Base-by-base conservation (phyloP, 2,888 invertebrate species). In the Agonopterix alstromeriana region DNA sequence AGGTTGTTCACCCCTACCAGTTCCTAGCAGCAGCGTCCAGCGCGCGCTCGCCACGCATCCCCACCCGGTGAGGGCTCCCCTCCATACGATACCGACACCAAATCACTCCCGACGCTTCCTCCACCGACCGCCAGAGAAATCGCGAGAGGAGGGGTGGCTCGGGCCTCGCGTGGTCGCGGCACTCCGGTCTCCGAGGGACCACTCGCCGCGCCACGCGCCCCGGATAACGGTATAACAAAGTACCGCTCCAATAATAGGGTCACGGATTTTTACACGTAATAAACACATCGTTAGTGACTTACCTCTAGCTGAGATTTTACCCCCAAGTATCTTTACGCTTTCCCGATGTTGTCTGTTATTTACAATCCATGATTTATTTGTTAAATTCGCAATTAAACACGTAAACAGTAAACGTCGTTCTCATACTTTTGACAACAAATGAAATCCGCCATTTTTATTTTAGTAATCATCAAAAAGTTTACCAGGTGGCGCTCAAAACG, bases 1-100 rank as follows among this genome's bases (percentile, higher is more conserved):
- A 87, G 87, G 85, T 85, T 84, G 74, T 86, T 87, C 77, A 89
- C 88, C 88, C 89, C 88, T 86, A 82, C 87, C 83, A 80, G 77
- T 77, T 77, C 73, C 77, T 79, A 75, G 27, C 27, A 27, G 68
- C 70, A 75, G 67, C 70, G 77, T 74, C 74, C 77, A 83, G 75
- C 77, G 76, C 75, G 70, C 70, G 66, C 69, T 63, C 77, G 73
- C 74, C 67, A 73, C 82, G 81, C 88, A 89, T 87, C 89, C 88
- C 89, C 89, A 85, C 89, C 89, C 83, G 71, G 63, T 73, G 71
- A 80, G 81, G 78, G 85, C 86, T 87, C 89, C 89, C 89, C 89
- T 87, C 88, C 89, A 89, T 82, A 71, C 77, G 78, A 74, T 75
- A 1, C 64, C 70, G 61, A 68, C 63, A 82, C 80, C 77, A 85